Percentiles rank a stretch among this genome's conserved stretches.
phyloP scores from a whole-genome alignment of 2,797 vertebrate species.

The Takifugu rubripes region DNA sequence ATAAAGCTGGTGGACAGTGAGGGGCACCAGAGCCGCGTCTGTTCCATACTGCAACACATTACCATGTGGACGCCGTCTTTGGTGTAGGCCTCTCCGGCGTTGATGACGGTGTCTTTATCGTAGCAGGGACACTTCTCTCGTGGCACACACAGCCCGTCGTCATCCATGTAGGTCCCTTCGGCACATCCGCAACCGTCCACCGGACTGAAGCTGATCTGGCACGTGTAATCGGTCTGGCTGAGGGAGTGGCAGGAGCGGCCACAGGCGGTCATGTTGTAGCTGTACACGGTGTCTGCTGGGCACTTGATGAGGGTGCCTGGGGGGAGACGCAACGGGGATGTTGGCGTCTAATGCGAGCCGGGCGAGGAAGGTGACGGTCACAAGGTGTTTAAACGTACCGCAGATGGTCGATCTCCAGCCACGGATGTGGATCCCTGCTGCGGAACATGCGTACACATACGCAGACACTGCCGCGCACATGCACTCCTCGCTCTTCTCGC shows the following conservation, averaged over 20 bases:
- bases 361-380: not conserved
- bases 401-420: slow-evolving; percentile 69
- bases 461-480: slow-evolving; percentile 76
- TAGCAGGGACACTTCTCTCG: slow-evolving; percentile 77
- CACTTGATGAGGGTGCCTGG: slow-evolving; percentile 72
- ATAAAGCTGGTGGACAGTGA: no score
- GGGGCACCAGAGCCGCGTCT: no score
- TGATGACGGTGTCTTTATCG: slow-evolving; percentile 57
- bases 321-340: not conserved
- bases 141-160: slow-evolving; percentile 70
- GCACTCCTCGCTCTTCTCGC: slow-evolving; percentile 73
- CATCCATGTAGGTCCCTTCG: slow-evolving; percentile 75
- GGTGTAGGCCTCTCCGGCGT: slow-evolving; percentile 48
- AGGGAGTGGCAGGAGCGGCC: slow-evolving; percentile 78
- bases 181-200: slow-evolving; percentile 84
- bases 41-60: slow-evolving; percentile 1
- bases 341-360: not conserved
- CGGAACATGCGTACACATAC: slow-evolving; percentile 69
- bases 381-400: slow-evolving; percentile 72
- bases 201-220: slow-evolving; percentile 37
- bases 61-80: slow-evolving; percentile 67
- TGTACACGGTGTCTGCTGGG: slow-evolving; percentile 69
- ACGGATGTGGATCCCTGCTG: slow-evolving; percentile 51
- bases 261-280: slow-evolving; percentile 77
- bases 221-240: slow-evolving; percentile 70